phyloP scores from a whole-genome alignment of 2,888 invertebrate species.

The Agriopis aurantiaria region DNA sequence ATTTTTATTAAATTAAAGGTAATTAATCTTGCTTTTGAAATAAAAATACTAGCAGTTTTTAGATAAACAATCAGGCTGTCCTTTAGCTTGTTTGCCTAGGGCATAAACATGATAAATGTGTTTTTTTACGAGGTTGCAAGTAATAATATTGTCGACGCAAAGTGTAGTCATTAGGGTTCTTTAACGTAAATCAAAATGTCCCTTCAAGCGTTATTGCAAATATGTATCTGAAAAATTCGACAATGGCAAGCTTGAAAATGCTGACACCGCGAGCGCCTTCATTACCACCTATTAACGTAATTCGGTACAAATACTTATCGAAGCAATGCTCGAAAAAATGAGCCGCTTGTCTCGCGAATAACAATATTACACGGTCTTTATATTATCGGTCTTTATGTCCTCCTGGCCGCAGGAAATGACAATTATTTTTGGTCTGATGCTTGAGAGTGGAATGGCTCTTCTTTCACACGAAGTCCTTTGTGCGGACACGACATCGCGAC shows the following conservation, averaged over 20 bases:
- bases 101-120: too few relatives aligned
- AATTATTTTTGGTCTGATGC: conserved; percentile 83
- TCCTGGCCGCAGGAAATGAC: conserved; percentile 83
- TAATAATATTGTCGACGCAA: conserved; percentile 8
- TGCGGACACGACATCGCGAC: conserved; percentile 64
- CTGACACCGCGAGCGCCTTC: conserved; percentile 58
- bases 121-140: neutral
- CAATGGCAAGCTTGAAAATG: conserved; percentile 33
- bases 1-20: too few relatives aligned
- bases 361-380: conserved; percentile 55
- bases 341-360: conserved; percentile 43
- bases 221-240: conserved; percentile 27
- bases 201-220: conserved; percentile 33
- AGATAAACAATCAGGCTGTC: too few relatives aligned
- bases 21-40: too few relatives aligned
- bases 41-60: too few relatives aligned
- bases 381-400: conserved; percentile 50
- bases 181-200: conserved; percentile 21
- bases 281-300: conserved; percentile 60
- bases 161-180: conserved; percentile 13
- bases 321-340: conserved; percentile 54
- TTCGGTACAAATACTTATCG: conserved; percentile 62
- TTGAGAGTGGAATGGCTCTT: conserved; percentile 76
- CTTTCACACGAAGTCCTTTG: conserved; percentile 83
- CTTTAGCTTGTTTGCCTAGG: too few relatives aligned